Evolutionary conservation across 1,140 invertebrate genomes (phyloP), one percentile per base, ranked within the genome.

Genomic region (Drosophila gunungcola): DNA sequence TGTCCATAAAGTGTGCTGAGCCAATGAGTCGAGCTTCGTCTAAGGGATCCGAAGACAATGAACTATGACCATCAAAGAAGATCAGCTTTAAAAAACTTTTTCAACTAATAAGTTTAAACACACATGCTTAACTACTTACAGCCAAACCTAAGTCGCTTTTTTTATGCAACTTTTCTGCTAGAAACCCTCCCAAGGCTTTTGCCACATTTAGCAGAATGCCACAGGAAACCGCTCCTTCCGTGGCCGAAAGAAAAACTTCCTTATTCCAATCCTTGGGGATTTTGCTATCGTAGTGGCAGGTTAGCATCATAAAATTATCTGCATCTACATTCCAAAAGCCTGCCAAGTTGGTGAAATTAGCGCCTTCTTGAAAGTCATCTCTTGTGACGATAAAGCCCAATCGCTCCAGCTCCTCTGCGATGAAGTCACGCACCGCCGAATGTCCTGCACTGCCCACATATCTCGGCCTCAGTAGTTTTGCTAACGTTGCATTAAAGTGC

Each of bases 381-480:
- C 53, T 25, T 0, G n/a, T 3, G 3, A 42, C 41, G 1, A 7
- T 0, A 29, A 82, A 82, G 2, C 63, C 79, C 16, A 74, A 42
- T 6, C 34, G 2, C 4, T 32, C 1, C 3, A 82, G 29, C 11
- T 69, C 60, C 5, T 65, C 45, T 6, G 60, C 6, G 4, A 90
- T 96, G 81, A 95, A 97, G 69, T 96, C 90, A 80, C 94, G 94
- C 5, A 97, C 97, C 92, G 93, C 93, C 32, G 93, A 79, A 85
- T 97, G 96, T 34, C 94, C 94, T 3, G 91, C 77, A 4, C 95
- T 96, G 1, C 96, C 96, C 5, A 96, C 95, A 12, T 96, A 95
- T 78, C 97, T 93, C n/a, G 95, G 95, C 53, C 96, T 93, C 10
- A 97, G 93, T 39, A 97, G 95, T 57, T 95, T 94, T 54, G 95